Evolutionary conservation across 2,797 vertebrate species (phyloP), one percentile per base, ranked within the genome.

Genomic region (Clarias pachynema): DNA sequence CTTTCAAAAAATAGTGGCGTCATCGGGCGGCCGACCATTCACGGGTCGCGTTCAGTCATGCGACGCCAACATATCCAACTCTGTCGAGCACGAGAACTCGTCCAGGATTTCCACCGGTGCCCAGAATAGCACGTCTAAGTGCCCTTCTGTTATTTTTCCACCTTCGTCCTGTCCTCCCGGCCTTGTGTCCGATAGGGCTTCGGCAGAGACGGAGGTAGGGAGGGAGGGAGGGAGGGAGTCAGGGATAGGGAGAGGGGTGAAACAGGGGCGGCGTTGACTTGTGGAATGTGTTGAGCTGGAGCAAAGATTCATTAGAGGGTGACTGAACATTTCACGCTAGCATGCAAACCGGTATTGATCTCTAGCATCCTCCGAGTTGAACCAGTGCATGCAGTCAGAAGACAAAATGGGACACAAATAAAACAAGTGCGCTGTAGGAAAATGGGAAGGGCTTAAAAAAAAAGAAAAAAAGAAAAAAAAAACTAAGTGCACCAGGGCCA

Each of bases 241-340:
- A 31, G 86, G 88, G 89, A 84, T 14, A 57, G 34, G 31, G 84
- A 84, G 84, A 14, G 34, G 85, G 84, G 85, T 85, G 68, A 82
- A 84, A 86, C 88, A 82, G 73, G 86, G 86, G 89, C 92, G 85
- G 90, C 92, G 93, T 91, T 40, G 92, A 95, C 95, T 95, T 96
- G 95, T 95, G 95, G 94, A 96, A 96, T 95, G 94, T 95, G 93
- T 94, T 93, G 94, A 16, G 49, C 90, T 83, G 85, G 89, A 92
- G 93, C 90, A 94, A 94, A 94, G 92, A 94, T 93, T 96, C 90
- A 95, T 93, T 94, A 95, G 95, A 94, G 94, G 92, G 92, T 88
- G 88, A 89, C 88, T 93, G 95, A 94, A 95, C 93, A 95, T 93
- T 91, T 93, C 90, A 93, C 87, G 37, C 92, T 79, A 90, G 84